These are phyloP conservation scores for Eclectus roratus DNA, from an alignment of 2,113 vertebrate species.

Conservation along the genomic window DNA sequence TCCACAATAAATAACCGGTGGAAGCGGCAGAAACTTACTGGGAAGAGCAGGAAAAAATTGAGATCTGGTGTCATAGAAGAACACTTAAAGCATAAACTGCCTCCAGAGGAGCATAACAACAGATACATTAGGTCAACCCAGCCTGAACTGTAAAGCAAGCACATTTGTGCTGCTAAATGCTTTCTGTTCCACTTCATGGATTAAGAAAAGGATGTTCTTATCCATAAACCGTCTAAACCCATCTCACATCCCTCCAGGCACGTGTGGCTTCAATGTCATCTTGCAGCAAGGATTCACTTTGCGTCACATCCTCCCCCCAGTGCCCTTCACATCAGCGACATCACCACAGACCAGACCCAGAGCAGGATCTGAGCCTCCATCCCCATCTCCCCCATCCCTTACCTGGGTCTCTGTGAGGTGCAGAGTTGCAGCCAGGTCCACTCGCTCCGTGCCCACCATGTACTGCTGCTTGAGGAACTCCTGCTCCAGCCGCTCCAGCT, in stretches of 20 bases:
- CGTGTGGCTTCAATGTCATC: accelerated
- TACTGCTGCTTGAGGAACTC: slow-evolving; percentile 80
- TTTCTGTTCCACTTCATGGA: neutral
- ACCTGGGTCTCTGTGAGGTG: slow-evolving; percentile 81
- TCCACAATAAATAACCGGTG: neutral
- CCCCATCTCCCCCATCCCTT: neutral
- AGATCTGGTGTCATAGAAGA: neutral
- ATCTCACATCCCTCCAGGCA: neutral
- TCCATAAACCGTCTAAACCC: neutral
- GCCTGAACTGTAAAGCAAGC: neutral
- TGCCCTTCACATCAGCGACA: accelerated
- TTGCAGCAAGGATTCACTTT: neutral
- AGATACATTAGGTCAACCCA: neutral
- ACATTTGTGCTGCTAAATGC: neutral
- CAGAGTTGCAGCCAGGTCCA: slow-evolving; percentile 75
- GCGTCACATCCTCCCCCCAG: accelerated
- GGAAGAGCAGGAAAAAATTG: neutral
- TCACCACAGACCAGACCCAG: neutral
- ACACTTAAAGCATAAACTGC: neutral
- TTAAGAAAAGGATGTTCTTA: neutral
- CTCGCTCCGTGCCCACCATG: slow-evolving; percentile 77
- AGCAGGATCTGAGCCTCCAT: neutral
- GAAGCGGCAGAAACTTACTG: neutral
- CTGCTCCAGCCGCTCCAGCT: slow-evolving; percentile 78
- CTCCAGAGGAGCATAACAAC: neutral